phyloP scores from a whole-genome alignment of 2,113 vertebrate genomes.

The Acanthochromis polyacanthus region DNA sequence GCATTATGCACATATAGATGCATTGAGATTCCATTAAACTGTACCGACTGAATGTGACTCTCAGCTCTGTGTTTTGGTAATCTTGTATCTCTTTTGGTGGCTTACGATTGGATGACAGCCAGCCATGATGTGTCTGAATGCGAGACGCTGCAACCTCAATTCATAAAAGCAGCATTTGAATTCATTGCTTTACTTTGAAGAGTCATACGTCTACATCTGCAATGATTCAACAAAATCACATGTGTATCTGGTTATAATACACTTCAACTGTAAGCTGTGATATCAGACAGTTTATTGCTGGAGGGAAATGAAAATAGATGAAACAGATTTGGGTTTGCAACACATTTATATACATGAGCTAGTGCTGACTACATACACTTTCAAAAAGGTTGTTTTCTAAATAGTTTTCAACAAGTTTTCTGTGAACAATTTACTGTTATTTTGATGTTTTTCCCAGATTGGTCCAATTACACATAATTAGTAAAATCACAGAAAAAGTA shows the following conservation, averaged over 20 bases:
- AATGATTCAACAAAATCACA: neutral
- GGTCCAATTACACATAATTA: too few relatives aligned
- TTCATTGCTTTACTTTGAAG: neutral
- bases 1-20: slow-evolving; percentile 20
- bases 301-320: neutral
- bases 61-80: slow-evolving; percentile 51
- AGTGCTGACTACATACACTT: too few relatives aligned
- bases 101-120: slow-evolving; percentile 48
- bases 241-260: neutral
- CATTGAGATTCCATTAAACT: slow-evolving; percentile 15
- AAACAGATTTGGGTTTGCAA: slow-evolving; percentile 1
- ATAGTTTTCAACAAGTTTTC: too few relatives aligned
- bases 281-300: neutral
- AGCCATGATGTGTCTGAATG: slow-evolving; percentile 38
- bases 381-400: too few relatives aligned
- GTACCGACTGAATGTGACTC: slow-evolving; percentile 25
- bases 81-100: slow-evolving; percentile 36
- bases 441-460: too few relatives aligned
- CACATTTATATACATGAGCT: neutral
- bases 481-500: too few relatives aligned
- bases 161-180: slow-evolving; percentile 22
- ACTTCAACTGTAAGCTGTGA: neutral
- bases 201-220: slow-evolving; percentile 3
- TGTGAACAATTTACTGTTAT: too few relatives aligned
- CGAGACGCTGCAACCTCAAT: slow-evolving; percentile 26